These are phyloP conservation scores for Oscheius sp. DNA, from an alignment of 1,140 invertebrate species.

Conservation along the genomic window DNA sequence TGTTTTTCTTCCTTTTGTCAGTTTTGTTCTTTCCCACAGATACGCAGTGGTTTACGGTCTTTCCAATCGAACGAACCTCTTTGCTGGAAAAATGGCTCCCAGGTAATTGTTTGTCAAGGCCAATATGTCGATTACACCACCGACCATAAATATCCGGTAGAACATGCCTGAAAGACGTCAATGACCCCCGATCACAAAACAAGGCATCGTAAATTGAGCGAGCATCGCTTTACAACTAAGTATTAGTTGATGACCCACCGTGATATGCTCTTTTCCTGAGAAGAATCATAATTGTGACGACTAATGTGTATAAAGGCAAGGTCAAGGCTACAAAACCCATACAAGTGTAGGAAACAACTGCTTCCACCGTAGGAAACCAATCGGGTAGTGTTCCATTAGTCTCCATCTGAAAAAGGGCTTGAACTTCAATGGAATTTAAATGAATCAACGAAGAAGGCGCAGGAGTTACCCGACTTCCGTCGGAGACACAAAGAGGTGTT, in stretches of 20 bases:
- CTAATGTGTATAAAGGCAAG: slow-evolving; percentile 16
- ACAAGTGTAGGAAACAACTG: slow-evolving; percentile 14
- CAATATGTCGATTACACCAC: slow-evolving; percentile 13
- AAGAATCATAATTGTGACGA: slow-evolving; percentile 2
- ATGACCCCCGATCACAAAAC: background rate
- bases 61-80: slow-evolving; percentile 6
- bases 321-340: slow-evolving; percentile 16
- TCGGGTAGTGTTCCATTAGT: slow-evolving; percentile 27
- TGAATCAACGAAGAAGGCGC: no score
- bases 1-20: no score
- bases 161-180: slow-evolving; percentile 23
- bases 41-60: background rate
- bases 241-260: slow-evolving; percentile 1
- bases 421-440: no score
- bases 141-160: slow-evolving; percentile 26
- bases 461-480: no score
- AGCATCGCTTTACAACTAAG: background rate
- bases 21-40: no score
- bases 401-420: background rate
- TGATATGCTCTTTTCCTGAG: slow-evolving; percentile 22
- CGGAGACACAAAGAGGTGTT: no score
- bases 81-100: slow-evolving; percentile 28
- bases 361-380: slow-evolving; percentile 20
- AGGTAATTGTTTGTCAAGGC: slow-evolving; percentile 29
- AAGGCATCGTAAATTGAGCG: background rate